Conservation (phyloP, 2,113 vertebrate genomes). For the Seriola quinqueradiata region DNA sequence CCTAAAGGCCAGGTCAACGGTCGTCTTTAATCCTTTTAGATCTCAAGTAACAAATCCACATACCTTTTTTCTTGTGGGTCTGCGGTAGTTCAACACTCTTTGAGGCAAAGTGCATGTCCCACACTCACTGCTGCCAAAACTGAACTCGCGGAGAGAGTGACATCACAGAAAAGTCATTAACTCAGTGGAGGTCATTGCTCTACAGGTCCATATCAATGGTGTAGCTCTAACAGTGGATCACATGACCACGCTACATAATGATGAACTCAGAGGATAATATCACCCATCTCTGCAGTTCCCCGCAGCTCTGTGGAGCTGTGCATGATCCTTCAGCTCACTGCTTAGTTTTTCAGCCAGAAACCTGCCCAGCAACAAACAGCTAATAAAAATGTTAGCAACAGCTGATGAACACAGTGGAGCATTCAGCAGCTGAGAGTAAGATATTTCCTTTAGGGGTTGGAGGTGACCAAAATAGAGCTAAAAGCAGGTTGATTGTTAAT, state of each 20-base stretch:
- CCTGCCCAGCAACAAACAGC: not conserved
- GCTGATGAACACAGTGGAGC: too few species aligned
- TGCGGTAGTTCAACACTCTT: not conserved
- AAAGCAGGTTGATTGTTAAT: not conserved
- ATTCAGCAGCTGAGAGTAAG: too few species aligned
- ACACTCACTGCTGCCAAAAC: not conserved
- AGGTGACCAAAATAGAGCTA: not conserved
- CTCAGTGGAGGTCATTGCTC: not conserved
- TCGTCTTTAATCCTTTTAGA: conserved; percentile 12
- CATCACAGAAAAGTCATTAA: not conserved
- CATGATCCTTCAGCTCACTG: too few species aligned
- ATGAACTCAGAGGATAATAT: too few species aligned
- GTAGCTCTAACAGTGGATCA: not conserved
- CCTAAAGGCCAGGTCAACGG: conserved; percentile 13
- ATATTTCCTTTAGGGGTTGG: too few species aligned
- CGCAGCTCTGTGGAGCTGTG: too few species aligned
- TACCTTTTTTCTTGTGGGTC: not conserved
- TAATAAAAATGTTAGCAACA: too few species aligned
- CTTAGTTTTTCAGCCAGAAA: too few species aligned
- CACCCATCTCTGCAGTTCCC: too few species aligned
- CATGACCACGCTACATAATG: not conserved
- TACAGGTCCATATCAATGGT: not conserved
- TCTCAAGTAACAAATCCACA: not conserved
- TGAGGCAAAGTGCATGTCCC: not conserved
- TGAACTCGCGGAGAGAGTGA: not conserved